Percentiles rank a stretch among this genome's conserved stretches.
Conservation (phyloP, 2,113 vertebrate genomes). For the Chascanopsetta lugubris region DNA sequence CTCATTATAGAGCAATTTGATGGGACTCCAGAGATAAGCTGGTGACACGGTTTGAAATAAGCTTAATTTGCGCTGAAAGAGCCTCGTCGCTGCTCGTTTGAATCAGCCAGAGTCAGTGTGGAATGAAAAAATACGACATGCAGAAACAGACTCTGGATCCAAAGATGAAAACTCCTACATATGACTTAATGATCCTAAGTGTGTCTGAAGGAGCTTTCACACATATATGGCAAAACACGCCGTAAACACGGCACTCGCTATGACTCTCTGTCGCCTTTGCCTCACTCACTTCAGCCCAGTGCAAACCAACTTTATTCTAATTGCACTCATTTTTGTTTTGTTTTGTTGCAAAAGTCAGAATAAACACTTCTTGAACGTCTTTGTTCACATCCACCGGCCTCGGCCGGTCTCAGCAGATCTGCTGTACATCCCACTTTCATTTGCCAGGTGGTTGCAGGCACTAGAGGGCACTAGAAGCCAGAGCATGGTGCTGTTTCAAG, state of each 20-base stretch:
- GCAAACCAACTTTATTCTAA: neutral
- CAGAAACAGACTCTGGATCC: no score
- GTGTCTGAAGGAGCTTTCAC: no score
- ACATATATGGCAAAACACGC: no score
- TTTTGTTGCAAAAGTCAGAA: neutral
- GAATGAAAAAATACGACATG: no score
- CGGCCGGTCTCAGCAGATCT: conserved; percentile 24
- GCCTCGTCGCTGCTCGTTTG: neutral
- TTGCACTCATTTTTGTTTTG: neutral
- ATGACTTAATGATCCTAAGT: no score
- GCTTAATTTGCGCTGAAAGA: conserved; percentile 3
- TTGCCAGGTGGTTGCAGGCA: conserved; percentile 49
- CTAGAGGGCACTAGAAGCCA: conserved; percentile 83
- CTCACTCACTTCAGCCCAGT: no score
- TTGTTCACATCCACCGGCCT: no score
- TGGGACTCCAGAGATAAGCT: conserved; percentile 37
- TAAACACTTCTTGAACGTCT: neutral
- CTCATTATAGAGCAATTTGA: conserved; percentile 47
- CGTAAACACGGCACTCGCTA: no score
- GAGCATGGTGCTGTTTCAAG: conserved; percentile 59
- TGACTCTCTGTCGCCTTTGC: neutral
- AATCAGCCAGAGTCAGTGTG: no score
- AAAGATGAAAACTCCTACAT: no score
- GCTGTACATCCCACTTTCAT: conserved; percentile 16
- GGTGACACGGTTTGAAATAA: conserved; percentile 32